phyloP scores from a whole-genome alignment of 2,797 vertebrate genomes.

The Clamator glandarius region DNA sequence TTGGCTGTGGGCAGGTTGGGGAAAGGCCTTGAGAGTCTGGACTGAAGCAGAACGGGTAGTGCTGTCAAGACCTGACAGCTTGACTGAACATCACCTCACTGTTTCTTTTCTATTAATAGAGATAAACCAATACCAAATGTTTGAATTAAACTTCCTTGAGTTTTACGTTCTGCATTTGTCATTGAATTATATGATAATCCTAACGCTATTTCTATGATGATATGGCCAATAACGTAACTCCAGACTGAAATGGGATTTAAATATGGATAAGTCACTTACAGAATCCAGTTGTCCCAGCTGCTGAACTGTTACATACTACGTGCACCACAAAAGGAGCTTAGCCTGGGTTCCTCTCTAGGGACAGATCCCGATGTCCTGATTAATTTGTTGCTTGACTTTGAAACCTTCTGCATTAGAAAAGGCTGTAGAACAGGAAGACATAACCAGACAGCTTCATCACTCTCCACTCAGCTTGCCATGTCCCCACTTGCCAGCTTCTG shows the following conservation, averaged over 20 bases:
- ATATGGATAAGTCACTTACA: not conserved
- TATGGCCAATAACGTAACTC: fast-evolving
- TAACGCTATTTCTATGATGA: not conserved
- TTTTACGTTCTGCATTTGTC: not conserved
- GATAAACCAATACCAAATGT: not conserved
- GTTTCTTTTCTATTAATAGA: not conserved
- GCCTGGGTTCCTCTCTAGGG: not conserved
- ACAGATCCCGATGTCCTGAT: fast-evolving
- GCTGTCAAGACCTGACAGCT: not conserved
- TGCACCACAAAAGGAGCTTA: not conserved
- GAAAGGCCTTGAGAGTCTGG: not conserved
- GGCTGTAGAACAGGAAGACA: not conserved
- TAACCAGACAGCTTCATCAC: not conserved
- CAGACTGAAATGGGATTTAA: not conserved
- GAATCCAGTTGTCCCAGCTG: not conserved
- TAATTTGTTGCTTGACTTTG: not conserved
- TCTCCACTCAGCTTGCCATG: not conserved
- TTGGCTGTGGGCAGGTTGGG: not conserved
- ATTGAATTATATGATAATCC: not conserved
- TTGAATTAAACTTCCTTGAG: not conserved
- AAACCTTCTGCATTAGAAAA: not conserved
- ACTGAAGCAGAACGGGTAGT: not conserved
- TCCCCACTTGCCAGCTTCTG: not conserved
- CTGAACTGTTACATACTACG: not conserved
- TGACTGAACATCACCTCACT: not conserved